A percentile compares a stretch with the other conserved stretches of the same genome.
Conservation (phyloP, 1,140 invertebrate genomes). For the Goniozus legneri region DNA sequence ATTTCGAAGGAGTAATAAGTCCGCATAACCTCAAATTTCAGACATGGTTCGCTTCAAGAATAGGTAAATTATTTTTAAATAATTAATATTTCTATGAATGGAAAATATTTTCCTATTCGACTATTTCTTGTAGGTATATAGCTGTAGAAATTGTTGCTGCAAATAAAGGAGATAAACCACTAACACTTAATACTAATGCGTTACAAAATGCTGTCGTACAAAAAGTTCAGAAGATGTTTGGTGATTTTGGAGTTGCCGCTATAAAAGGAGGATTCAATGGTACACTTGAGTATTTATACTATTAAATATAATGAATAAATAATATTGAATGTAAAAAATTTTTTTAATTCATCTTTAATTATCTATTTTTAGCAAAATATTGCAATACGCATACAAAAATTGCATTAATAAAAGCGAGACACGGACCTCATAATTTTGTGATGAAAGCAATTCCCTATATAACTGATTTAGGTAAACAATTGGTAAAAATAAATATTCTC, state of each 20-base stretch:
- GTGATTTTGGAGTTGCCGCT: slow-evolving; percentile 68
- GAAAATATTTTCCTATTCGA: slow-evolving; percentile 45
- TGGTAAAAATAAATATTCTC: slow-evolving; percentile 62
- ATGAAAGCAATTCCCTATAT: slow-evolving; percentile 65
- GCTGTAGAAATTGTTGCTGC: slow-evolving; percentile 58
- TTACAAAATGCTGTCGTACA: slow-evolving; percentile 60
- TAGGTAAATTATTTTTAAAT: slow-evolving; percentile 49
- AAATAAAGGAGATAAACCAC: slow-evolving; percentile 47
- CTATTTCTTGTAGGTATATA: slow-evolving; percentile 57
- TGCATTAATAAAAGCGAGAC: slow-evolving; percentile 65
- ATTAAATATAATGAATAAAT: slow-evolving; percentile 5
- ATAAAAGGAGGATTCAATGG: slow-evolving; percentile 64
- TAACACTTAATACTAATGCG: slow-evolving; percentile 57
- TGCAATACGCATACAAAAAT: slow-evolving; percentile 72
- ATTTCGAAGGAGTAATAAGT: too few relatives aligned
- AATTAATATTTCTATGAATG: slow-evolving; percentile 61
- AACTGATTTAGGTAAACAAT: slow-evolving; percentile 59
- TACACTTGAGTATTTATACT: slow-evolving; percentile 22
- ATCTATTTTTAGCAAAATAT: slow-evolving; percentile 69
- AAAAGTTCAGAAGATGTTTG: slow-evolving; percentile 67
- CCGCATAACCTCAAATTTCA: too few relatives aligned
- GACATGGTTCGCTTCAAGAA: slow-evolving; percentile 71
- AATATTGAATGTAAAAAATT: slow-evolving; percentile 7
- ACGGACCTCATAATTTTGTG: slow-evolving; percentile 70
- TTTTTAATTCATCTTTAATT: background rate